phyloP scores from a whole-genome alignment of 1,140 invertebrate genomes.

The Charaxes varanes region DNA sequence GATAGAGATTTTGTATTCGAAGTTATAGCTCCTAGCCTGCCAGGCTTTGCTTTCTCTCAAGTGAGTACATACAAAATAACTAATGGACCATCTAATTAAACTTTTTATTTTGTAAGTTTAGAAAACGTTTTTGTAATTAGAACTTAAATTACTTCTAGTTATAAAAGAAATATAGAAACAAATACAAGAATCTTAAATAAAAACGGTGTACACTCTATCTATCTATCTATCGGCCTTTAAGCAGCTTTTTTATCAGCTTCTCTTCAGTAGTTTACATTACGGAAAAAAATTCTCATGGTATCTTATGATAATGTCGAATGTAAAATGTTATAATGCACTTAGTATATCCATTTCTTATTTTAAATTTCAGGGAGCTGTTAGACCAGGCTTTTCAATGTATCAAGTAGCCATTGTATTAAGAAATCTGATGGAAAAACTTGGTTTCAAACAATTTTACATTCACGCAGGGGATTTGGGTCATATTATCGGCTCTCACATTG shows the following conservation, averaged over 20 bases:
- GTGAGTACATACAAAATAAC: slow-evolving; percentile 23
- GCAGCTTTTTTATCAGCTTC: too few species aligned
- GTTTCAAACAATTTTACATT: slow-evolving; percentile 83
- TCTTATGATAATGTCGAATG: too few species aligned
- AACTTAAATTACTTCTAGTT: too few species aligned
- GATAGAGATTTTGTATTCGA: slow-evolving; percentile 84
- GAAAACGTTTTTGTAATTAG: too few species aligned
- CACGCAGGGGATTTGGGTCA: slow-evolving; percentile 92
- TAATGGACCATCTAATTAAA: too few species aligned
- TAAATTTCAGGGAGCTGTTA: slow-evolving; percentile 69
- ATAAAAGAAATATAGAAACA: too few species aligned
- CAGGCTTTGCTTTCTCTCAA: slow-evolving; percentile 86
- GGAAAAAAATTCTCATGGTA: too few species aligned
- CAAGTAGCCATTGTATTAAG: slow-evolving; percentile 85
- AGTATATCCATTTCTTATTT: slow-evolving; percentile 22
- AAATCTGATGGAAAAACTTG: slow-evolving; percentile 88
- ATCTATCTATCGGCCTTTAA: too few species aligned
- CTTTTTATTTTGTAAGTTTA: too few species aligned
- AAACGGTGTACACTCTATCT: too few species aligned
- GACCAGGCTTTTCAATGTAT: slow-evolving; percentile 77
- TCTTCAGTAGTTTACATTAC: too few species aligned
- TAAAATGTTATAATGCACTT: neutral
- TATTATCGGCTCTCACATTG: slow-evolving; percentile 77
- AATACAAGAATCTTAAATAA: too few species aligned
- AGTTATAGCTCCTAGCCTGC: slow-evolving; percentile 81